Base-by-base conservation (phyloP, 2,113 vertebrate species). In the Macquaria australasica region DNA sequence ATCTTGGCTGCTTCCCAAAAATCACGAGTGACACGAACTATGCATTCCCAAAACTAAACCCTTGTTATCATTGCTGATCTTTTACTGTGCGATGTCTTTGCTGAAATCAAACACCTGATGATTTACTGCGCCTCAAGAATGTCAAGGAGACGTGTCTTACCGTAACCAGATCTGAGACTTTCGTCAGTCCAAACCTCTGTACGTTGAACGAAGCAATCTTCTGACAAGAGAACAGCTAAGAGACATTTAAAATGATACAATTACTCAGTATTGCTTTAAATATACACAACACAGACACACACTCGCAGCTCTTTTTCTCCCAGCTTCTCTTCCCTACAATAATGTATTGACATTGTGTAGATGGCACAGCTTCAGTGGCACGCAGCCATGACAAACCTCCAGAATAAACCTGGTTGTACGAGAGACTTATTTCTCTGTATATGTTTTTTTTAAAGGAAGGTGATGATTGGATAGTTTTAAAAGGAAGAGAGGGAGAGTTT, bases 161-260 rank as follows among this genome's bases (percentile, higher is more conserved):
- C 91, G 89, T 89, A 1, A 93, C 83, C 91, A 67, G 83, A 82
- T 91, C 60, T 9, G 85, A 82, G 56, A 84, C 68, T 59, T 95
- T 91, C 5, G n/a, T 34, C 23, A 77, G 7, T 51, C 88, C 88
- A 83, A 91, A 93, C 77, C 82, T 80, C 48, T 89, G 89, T 0
- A 83, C 71, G 8, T 91, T 93, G 66, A 94, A 94, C 3, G 83
- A 78, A 41, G 88, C 89, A 20, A 91, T 91, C 66, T 89, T 93
- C 81, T 87, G 64, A 73, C 16, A 60, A 31, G 25, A 51, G 60
- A 37, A 69, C 3, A 45, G 6, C 5, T 6, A 11, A 62, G 0
- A 68, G 31, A 67, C 0, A 28, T 53, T 23, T 25, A 8, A 39
- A 45, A 43, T 15, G 0, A n/a, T 55, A 34, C 34, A 34, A 34